These are phyloP conservation scores for Sinotaia quadrata DNA, from an alignment of 2,888 invertebrate species.

Conservation along the genomic window DNA sequence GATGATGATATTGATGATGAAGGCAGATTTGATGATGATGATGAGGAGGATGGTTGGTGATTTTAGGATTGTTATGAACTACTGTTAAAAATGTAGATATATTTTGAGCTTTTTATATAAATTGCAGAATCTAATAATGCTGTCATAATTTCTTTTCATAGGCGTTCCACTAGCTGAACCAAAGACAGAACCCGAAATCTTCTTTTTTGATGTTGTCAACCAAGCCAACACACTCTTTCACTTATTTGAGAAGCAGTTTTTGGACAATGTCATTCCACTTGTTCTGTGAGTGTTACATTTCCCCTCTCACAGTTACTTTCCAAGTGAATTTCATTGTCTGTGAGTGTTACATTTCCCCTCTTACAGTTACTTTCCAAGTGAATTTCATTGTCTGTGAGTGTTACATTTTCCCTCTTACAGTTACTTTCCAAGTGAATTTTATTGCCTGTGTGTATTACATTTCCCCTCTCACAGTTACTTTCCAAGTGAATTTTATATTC, in stretches of 20 bases:
- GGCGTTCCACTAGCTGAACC: constrained; percentile 79
- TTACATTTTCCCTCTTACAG: no score
- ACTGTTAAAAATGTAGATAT: background rate
- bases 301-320: no score
- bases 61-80: background rate
- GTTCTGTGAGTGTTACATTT: constrained; percentile 81
- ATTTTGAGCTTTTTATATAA: background rate
- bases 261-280: constrained; percentile 89
- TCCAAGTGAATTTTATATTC: no score
- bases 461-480: no score
- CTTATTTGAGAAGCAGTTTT: constrained; percentile 92
- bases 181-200: constrained; percentile 88
- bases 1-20: background rate
- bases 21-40: background rate
- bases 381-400: no score
- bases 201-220: constrained; percentile 92
- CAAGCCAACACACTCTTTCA: constrained; percentile 95
- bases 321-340: no score
- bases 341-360: no score
- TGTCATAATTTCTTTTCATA: constrained; percentile 37
- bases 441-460: no score
- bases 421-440: no score
- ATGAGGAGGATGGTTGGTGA: background rate
- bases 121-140: background rate
- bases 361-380: no score